Percentiles rank a stretch among this genome's conserved stretches.
These are phyloP conservation scores for Tragelaphus buxtoni DNA, from an alignment of 2,113 vertebrate genomes.

Conservation along the genomic window DNA sequence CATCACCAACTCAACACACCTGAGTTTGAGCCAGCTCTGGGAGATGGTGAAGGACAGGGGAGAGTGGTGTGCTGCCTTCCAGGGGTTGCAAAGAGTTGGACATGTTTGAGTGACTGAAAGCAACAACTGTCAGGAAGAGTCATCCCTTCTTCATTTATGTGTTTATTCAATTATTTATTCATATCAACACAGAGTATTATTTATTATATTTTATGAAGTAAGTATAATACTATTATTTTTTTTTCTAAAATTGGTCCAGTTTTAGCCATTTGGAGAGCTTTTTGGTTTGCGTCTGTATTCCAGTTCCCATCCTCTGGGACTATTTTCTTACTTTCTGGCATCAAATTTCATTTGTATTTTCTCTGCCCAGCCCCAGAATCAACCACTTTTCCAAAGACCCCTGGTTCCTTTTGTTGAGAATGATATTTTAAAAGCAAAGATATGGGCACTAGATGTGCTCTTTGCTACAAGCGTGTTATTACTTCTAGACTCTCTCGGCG, in stretches of 20 bases:
- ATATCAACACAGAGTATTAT: not conserved
- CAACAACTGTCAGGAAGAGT: not conserved
- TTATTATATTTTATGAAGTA: not conserved
- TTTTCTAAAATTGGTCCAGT: not conserved
- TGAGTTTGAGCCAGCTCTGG: not conserved
- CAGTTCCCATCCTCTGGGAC: not conserved
- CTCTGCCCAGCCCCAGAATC: not conserved
- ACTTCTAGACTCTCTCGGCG: not conserved
- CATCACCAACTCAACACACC: not conserved
- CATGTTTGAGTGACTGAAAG: not conserved
- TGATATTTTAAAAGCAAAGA: not conserved
- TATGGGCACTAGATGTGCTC: not conserved
- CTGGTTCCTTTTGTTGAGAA: not conserved
- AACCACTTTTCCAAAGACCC: not conserved
- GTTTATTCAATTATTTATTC: not conserved
- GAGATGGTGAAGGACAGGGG: not conserved
- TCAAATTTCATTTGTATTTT: not conserved
- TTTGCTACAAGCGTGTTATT: no score
- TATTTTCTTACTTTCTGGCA: not conserved
- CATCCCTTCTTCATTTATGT: not conserved
- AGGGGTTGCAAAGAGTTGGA: not conserved
- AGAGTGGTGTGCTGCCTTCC: not conserved
- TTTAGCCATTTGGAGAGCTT: not conserved
- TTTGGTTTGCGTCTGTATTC: not conserved
- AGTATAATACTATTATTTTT: not conserved